These are phyloP conservation scores for Alaudala cheleensis DNA, from an alignment of 2,113 vertebrate genomes.

Conservation along the genomic window DNA sequence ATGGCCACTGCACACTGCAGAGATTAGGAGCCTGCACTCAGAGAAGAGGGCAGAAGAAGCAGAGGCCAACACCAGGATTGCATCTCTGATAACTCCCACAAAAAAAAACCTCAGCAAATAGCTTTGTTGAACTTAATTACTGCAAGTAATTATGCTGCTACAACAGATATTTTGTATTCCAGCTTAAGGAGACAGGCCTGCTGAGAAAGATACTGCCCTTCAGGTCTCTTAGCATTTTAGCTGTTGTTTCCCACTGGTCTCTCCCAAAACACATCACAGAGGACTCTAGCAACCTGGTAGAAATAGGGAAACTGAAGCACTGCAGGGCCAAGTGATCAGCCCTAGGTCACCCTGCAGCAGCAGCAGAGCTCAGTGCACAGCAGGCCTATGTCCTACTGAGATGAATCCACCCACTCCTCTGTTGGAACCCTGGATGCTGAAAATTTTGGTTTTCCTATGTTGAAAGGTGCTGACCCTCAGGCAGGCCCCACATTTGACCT, in stretches of 20 bases:
- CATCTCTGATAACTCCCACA: not conserved
- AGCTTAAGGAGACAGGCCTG: not conserved
- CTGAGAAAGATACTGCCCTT: not conserved
- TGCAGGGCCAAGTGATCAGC: not conserved
- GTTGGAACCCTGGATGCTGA: no score
- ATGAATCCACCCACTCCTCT: accelerated
- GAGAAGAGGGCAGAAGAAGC: not conserved
- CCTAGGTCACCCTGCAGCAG: not conserved
- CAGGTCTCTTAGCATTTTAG: not conserved
- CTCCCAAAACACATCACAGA: not conserved
- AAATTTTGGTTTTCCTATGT: no score
- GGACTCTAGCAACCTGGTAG: not conserved
- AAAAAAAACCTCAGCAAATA: not conserved
- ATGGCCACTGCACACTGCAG: accelerated
- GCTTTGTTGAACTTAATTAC: not conserved
- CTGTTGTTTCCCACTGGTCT: not conserved
- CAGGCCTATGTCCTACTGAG: not conserved
- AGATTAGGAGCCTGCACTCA: accelerated
- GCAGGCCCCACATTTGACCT: no score
- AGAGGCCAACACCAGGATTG: not conserved
- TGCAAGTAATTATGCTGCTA: not conserved
- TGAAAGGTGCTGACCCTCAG: no score
- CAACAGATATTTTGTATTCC: not conserved
- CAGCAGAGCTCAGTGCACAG: not conserved
- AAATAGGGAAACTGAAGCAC: not conserved